Evolutionary conservation across 2,888 invertebrate species (phyloP).

Genomic region (Agrotis puta): DNA sequence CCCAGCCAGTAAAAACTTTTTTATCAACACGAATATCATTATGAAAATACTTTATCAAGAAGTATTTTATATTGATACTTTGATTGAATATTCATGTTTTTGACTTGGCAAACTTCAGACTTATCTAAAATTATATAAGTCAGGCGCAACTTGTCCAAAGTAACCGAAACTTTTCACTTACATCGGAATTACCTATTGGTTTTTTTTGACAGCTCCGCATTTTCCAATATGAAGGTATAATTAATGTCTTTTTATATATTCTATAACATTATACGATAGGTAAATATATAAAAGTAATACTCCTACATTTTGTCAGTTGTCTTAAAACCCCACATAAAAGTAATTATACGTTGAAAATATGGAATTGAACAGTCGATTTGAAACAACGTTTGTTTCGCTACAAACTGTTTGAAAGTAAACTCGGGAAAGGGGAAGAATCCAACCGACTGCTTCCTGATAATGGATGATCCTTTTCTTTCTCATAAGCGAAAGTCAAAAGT

Average conservation of each 20-base stretch:
- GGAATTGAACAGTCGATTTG: not conserved
- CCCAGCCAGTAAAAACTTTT: conserved; percentile 22
- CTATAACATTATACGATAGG: not conserved
- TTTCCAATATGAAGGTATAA: conserved; percentile 1
- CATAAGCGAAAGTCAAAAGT: conserved; percentile 61
- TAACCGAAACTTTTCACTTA: conserved; percentile 36
- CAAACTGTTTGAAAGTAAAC: conserved; percentile 32
- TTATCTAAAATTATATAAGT: conserved; percentile 47
- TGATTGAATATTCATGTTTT: conserved; percentile 59
- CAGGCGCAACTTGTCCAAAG: conserved; percentile 27
- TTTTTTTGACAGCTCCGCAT: not conserved
- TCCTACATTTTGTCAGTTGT: not conserved
- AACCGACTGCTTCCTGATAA: conserved; percentile 39
- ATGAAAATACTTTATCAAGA: conserved; percentile 37
- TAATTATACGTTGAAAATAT: conserved; percentile 10
- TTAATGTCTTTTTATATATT: not conserved
- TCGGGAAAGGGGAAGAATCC: conserved; percentile 17
- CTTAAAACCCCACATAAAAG: not conserved
- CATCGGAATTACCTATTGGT: conserved; percentile 12
- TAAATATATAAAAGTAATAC: not conserved
- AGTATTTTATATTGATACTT: conserved; percentile 38
- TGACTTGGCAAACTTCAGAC: conserved; percentile 35
- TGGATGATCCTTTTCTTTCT: conserved; percentile 48
- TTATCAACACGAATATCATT: conserved; percentile 35
- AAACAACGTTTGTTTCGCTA: conserved; percentile 28